phyloP scores from a whole-genome alignment of 2,888 invertebrate species.

The Pollenia griseotomentosa region DNA sequence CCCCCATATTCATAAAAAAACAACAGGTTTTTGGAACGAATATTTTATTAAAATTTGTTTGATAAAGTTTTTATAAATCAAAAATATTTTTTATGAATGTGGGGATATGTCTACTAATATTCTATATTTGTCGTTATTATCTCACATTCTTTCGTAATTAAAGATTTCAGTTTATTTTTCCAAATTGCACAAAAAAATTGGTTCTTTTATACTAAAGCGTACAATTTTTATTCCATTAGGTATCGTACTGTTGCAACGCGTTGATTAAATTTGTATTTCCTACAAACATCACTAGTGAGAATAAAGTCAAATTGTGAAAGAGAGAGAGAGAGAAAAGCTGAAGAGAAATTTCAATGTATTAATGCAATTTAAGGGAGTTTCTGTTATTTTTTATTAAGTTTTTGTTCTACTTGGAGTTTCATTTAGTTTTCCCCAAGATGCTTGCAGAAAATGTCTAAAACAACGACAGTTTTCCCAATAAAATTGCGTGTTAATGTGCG shows the following conservation, averaged over 20 bases:
- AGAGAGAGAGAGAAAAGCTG: conserved; percentile 27
- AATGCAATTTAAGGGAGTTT: conserved; percentile 53
- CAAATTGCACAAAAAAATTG: no score
- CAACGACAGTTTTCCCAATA: conserved; percentile 60
- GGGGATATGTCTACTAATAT: no score
- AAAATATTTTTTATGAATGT: no score
- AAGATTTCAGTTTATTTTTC: no score
- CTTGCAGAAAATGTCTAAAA: conserved; percentile 72
- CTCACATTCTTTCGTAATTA: no score
- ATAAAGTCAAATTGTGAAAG: not conserved
- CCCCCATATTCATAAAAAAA: no score
- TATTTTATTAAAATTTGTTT: no score
- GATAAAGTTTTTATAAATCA: no score
- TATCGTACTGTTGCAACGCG: not conserved
- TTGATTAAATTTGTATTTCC: not conserved
- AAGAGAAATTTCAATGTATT: conserved; percentile 27
- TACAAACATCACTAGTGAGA: not conserved
- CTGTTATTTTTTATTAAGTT: conserved; percentile 54
- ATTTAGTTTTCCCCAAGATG: conserved; percentile 73
- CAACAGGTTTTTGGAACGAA: no score
- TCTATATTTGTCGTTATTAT: no score
- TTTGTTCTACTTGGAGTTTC: conserved; percentile 36
- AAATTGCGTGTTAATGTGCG: conserved; percentile 68
- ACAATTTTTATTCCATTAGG: no score
- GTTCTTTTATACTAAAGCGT: no score